Percentiles rank a stretch among this genome's conserved stretches.
phyloP scores from a whole-genome alignment of 2,113 vertebrate genomes.

The Sporophila hypoxantha region DNA sequence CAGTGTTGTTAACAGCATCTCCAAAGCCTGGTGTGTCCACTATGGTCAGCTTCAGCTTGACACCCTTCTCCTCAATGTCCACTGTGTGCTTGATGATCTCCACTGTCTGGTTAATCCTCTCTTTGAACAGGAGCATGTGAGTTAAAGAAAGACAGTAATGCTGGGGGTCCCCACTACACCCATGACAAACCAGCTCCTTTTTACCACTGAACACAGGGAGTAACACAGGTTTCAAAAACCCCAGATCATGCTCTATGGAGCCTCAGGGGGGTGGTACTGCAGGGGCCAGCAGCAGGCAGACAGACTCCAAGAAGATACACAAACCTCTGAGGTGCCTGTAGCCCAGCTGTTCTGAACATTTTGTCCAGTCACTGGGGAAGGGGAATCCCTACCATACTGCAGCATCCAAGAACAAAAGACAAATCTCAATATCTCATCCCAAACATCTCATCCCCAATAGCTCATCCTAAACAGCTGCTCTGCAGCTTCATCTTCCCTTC shows the following conservation, averaged over 20 bases:
- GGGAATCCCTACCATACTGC: not conserved
- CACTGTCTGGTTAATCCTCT: conserved; percentile 94
- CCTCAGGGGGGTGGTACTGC: not conserved
- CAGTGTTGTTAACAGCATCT: conserved; percentile 96
- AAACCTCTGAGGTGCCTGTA: not conserved
- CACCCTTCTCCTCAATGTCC: conserved; percentile 97
- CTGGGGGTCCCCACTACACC: not conserved
- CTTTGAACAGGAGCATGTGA: conserved; percentile 52
- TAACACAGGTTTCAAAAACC: not conserved
- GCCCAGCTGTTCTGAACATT: not conserved
- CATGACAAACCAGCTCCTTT: not conserved
- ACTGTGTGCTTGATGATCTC: conserved; percentile 97
- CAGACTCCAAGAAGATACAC: not conserved
- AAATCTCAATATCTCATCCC: not conserved
- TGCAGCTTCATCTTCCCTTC: not conserved
- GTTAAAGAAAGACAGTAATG: not conserved
- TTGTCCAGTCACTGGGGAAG: not conserved
- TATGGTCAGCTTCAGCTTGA: conserved; percentile 96
- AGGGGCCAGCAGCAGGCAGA: not conserved
- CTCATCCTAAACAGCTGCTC: not conserved
- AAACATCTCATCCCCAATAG: not conserved
- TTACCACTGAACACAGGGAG: not conserved
- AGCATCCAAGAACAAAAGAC: not conserved
- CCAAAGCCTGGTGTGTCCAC: conserved; percentile 97
- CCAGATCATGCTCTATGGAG: not conserved